These are phyloP conservation scores for Noctua pronuba DNA, from an alignment of 2,888 invertebrate species.

Conservation along the genomic window DNA sequence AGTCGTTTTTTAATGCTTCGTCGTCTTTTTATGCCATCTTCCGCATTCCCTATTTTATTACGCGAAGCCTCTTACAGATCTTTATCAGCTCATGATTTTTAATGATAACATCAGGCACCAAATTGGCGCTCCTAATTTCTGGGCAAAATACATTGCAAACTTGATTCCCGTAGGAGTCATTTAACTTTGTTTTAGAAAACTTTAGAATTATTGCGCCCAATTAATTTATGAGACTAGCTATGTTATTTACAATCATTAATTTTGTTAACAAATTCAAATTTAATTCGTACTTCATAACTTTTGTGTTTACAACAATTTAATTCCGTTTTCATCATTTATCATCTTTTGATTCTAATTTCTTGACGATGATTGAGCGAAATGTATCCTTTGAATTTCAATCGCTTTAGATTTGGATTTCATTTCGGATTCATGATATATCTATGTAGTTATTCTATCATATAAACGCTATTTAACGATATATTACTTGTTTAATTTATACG, in stretches of 20 bases:
- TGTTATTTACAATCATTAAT: not conserved
- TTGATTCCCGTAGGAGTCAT: not conserved
- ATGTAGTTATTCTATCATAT: not conserved
- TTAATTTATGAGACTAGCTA: not conserved
- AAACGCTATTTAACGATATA: not conserved
- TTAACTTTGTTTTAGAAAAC: slow-evolving; percentile 19
- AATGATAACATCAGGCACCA: slow-evolving; percentile 8
- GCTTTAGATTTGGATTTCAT: slow-evolving; percentile 10
- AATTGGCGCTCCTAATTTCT: not conserved
- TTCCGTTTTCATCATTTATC: slow-evolving; percentile 22
- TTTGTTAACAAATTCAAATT: not conserved
- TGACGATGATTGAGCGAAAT: slow-evolving; percentile 36
- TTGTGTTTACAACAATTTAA: slow-evolving; percentile 15
- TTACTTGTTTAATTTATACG: not conserved
- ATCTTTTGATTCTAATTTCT: slow-evolving; percentile 41
- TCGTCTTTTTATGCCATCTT: not conserved
- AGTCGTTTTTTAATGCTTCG: not conserved
- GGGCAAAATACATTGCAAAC: slow-evolving; percentile 5
- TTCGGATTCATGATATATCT: slow-evolving; percentile 1
- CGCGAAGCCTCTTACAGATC: slow-evolving; percentile 17
- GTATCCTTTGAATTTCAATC: slow-evolving; percentile 14
- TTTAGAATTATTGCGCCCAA: slow-evolving; percentile 7
- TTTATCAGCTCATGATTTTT: slow-evolving; percentile 15
- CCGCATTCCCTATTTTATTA: slow-evolving; percentile 10
- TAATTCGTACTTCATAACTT: not conserved